These are phyloP conservation scores for Miniopterus natalensis DNA, from an alignment of 2,113 vertebrate species.

Conservation along the genomic window DNA sequence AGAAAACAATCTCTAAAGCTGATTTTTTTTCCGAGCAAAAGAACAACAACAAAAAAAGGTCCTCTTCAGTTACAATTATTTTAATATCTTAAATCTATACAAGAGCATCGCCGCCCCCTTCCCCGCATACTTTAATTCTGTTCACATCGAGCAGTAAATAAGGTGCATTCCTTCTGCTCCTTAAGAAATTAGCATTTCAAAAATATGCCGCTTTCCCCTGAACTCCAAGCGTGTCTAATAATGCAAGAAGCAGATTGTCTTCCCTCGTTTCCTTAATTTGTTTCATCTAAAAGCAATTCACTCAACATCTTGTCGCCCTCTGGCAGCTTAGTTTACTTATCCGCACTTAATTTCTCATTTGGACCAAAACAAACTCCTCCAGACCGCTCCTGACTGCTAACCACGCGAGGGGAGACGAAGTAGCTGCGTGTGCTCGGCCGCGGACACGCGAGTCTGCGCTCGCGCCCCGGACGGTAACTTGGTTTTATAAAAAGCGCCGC, in stretches of 20 bases:
- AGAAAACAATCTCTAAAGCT: constrained; percentile 1
- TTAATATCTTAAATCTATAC: background rate
- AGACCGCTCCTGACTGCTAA: constrained; percentile 83
- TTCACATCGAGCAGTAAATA: constrained; percentile 85
- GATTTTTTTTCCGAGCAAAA: background rate
- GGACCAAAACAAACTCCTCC: constrained; percentile 88
- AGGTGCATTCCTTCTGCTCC: constrained; percentile 83
- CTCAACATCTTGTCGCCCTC: constrained; percentile 90
- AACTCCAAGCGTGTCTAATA: constrained; percentile 89
- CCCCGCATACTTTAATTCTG: constrained; percentile 72
- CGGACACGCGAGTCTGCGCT: background rate
- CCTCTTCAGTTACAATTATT: constrained; percentile 1
- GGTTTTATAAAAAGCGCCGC: constrained; percentile 47
- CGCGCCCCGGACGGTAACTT: constrained; percentile 37
- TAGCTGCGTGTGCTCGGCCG: constrained; percentile 66
- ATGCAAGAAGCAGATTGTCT: constrained; percentile 89
- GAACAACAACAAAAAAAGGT: background rate
- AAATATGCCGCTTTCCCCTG: constrained; percentile 86
- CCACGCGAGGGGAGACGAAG: constrained; percentile 51
- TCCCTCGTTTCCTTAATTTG: constrained; percentile 88
- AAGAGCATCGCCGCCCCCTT: background rate
- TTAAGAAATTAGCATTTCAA: constrained; percentile 87
- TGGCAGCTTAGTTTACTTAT: constrained; percentile 88
- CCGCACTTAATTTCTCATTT: constrained; percentile 89
- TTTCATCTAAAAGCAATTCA: constrained; percentile 91